Conservation (phyloP, 2,797 vertebrate genomes). For the Hippoglossus hippoglossus region DNA sequence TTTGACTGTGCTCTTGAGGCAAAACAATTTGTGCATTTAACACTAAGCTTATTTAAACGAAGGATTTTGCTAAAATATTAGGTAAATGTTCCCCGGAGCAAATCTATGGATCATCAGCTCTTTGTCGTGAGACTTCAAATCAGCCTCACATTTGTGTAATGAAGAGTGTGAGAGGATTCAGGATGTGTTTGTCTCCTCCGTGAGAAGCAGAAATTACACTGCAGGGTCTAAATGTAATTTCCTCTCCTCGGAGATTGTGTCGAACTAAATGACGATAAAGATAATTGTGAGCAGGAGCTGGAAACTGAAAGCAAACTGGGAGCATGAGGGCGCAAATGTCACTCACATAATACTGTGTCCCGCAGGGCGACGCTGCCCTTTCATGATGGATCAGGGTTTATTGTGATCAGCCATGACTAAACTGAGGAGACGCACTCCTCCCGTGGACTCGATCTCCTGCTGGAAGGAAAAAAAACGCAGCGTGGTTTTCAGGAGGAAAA, state of each 20-base stretch:
- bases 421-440: conserved; percentile 16
- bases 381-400: conserved; percentile 43
- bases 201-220: conserved; percentile 3
- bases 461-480: background rate
- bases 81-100: background rate
- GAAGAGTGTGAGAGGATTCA: background rate
- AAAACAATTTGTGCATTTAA: too few relatives aligned
- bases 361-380: conserved; percentile 38
- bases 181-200: background rate
- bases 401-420: conserved; percentile 31
- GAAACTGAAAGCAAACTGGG: conserved; percentile 47
- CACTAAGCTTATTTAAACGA: too few relatives aligned
- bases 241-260: conserved; percentile 29
- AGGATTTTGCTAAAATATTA: background rate
- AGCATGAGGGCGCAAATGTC: conserved; percentile 53
- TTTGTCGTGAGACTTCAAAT: background rate
- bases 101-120: background rate
- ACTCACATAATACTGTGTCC: conserved; percentile 44
- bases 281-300: conserved; percentile 53
- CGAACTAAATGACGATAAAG: conserved; percentile 46
- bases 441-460: background rate
- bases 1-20: too few relatives aligned
- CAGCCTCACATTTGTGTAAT: background rate
- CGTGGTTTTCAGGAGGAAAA: background rate
- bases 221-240: conserved; percentile 36